phyloP scores from a whole-genome alignment of 1,140 invertebrate species.

The Drosophila sechellia region DNA sequence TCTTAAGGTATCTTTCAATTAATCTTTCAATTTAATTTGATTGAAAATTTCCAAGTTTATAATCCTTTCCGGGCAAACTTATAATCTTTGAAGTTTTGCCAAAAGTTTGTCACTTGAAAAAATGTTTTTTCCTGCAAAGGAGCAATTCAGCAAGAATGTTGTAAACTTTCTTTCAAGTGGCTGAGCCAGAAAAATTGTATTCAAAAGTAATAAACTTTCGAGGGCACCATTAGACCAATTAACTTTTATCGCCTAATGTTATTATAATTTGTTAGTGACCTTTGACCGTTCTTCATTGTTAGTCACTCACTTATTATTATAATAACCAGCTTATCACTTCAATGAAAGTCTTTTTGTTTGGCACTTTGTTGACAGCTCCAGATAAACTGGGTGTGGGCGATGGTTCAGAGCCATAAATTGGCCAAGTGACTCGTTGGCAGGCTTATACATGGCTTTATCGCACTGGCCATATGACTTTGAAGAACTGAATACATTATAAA shows the following conservation, averaged over 20 bases:
- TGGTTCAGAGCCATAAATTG: constrained; percentile 44
- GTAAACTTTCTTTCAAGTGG: constrained; percentile 19
- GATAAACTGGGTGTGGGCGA: constrained; percentile 24
- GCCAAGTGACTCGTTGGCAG: constrained; percentile 36
- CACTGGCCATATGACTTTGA: constrained; percentile 37
- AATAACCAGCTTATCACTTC: constrained; percentile 41
- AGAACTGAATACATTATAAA: constrained; percentile 39
- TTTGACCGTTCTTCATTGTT: constrained; percentile 17
- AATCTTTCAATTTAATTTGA: constrained; percentile 41
- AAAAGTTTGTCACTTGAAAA: constrained; percentile 37
- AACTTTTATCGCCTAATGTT: constrained; percentile 14
- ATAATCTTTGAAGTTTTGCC: constrained; percentile 37
- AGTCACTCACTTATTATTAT: constrained; percentile 44
- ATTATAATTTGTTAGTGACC: constrained; percentile 26
- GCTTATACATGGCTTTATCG: constrained; percentile 33
- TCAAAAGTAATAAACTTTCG: constrained; percentile 35
- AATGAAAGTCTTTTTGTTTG: constrained; percentile 33
- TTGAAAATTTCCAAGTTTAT: constrained; percentile 41
- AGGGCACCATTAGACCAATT: constrained; percentile 25
- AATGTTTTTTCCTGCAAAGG: not conserved
- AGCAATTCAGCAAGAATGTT: constrained; percentile 14
- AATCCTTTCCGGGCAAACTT: constrained; percentile 36
- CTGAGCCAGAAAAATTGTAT: constrained; percentile 19
- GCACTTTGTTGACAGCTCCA: constrained; percentile 38
- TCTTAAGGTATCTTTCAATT: constrained; percentile 48